phyloP scores from a whole-genome alignment of 2,888 invertebrate genomes.

The Volucella inflata region DNA sequence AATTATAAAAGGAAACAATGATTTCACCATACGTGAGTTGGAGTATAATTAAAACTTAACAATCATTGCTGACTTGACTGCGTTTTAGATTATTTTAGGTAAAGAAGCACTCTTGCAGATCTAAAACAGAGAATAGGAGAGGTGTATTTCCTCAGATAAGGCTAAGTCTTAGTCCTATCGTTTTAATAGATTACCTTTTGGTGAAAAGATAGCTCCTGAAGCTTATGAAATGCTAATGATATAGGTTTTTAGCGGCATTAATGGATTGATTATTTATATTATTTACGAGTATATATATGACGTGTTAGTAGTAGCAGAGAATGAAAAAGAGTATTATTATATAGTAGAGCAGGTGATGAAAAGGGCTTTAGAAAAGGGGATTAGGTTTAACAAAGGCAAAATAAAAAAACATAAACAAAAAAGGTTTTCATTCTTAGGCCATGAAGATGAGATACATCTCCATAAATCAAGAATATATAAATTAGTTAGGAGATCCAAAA shows the following conservation, averaged over 20 bases:
- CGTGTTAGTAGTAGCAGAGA: conserved; percentile 45
- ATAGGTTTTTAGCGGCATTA: conserved; percentile 31
- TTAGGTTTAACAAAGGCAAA: conserved; percentile 33
- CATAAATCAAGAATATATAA: conserved; percentile 17
- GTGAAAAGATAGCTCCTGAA: conserved; percentile 36
- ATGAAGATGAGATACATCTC: conserved; percentile 1
- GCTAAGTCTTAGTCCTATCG: too few species aligned
- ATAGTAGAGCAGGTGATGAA: conserved; percentile 34
- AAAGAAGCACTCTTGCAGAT: too few species aligned
- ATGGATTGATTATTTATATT: conserved; percentile 30
- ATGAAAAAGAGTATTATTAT: conserved; percentile 48
- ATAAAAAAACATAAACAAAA: conserved; percentile 29
- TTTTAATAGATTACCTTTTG: conserved; percentile 40
- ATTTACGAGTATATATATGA: too few species aligned
- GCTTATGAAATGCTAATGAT: conserved; percentile 38
- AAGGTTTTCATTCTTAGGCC: conserved; percentile 31
- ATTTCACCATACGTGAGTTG: too few species aligned
- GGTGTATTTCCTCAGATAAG: too few species aligned
- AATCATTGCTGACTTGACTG: too few species aligned
- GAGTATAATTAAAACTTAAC: too few species aligned
- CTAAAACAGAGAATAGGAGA: too few species aligned
- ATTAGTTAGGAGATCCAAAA: conserved; percentile 18
- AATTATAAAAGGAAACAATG: too few species aligned
- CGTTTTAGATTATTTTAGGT: too few species aligned
- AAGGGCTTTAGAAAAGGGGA: conserved; percentile 23